These are phyloP conservation scores for Camelus bactrianus DNA, from an alignment of 2,113 vertebrate genomes.

Conservation along the genomic window DNA sequence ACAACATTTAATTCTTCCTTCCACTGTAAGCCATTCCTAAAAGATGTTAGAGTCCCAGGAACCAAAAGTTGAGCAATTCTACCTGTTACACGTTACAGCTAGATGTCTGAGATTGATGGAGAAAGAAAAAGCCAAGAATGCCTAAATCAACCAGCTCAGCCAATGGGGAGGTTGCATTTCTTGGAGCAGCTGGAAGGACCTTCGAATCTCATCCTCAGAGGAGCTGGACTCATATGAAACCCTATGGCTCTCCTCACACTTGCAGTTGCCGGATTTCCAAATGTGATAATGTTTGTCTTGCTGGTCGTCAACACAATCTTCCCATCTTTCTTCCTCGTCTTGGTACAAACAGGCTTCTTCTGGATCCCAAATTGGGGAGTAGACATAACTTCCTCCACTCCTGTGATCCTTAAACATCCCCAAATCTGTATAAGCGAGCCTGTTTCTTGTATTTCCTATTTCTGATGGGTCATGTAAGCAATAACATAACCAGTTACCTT, in stretches of 20 bases:
- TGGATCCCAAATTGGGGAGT: background rate
- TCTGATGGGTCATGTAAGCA: background rate
- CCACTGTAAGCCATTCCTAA: background rate
- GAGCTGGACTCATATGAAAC: background rate
- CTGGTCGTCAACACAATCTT: background rate
- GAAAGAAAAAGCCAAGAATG: background rate
- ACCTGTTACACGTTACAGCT: background rate
- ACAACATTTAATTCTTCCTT: constrained; percentile 14
- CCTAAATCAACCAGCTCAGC: background rate
- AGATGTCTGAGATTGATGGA: background rate
- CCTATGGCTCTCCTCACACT: background rate
- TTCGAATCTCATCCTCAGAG: constrained; percentile 21
- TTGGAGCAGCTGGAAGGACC: background rate
- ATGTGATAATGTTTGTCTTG: background rate
- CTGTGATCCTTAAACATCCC: background rate
- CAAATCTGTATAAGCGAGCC: background rate
- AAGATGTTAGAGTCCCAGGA: background rate
- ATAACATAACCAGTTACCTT: constrained; percentile 51
- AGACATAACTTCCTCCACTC: background rate
- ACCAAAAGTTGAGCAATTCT: constrained; percentile 19
- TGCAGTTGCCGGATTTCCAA: background rate
- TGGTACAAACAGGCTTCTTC: background rate
- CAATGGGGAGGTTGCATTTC: background rate
- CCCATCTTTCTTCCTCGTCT: background rate
- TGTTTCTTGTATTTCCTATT: background rate